These are phyloP conservation scores for Osmerus mordax DNA, from an alignment of 2,113 vertebrate genomes.

Conservation along the genomic window DNA sequence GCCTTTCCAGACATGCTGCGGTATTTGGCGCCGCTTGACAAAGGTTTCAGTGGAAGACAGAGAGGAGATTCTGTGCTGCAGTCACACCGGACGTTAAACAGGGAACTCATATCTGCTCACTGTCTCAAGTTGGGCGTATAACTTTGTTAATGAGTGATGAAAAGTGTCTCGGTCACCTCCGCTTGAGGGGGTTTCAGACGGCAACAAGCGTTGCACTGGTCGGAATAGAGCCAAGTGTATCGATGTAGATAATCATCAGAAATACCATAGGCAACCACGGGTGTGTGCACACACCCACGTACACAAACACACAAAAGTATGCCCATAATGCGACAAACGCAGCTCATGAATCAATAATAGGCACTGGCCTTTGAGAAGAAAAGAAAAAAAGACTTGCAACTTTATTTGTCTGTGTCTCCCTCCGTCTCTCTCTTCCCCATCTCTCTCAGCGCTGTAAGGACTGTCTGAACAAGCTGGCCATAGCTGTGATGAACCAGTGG, in stretches of 20 bases:
- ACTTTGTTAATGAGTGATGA: constrained; percentile 38
- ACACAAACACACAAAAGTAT: too few species aligned
- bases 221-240: background rate
- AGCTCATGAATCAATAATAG: too few species aligned
- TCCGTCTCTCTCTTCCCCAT: background rate
- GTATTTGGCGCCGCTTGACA: constrained; percentile 25
- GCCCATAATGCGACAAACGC: too few species aligned
- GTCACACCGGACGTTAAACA: constrained; percentile 10
- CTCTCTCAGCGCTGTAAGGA: constrained; percentile 90
- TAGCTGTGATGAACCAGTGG: constrained; percentile 98
- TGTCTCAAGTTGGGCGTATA: background rate
- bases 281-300: too few species aligned
- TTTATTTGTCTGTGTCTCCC: background rate
- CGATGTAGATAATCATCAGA: background rate
- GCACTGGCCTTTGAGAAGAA: too few species aligned
- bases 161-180: constrained; percentile 12
- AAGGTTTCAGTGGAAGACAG: constrained; percentile 8
- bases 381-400: too few species aligned
- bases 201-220: too few species aligned
- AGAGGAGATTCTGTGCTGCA: background rate
- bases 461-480: constrained; percentile 88
- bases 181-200: background rate
- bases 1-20: constrained; percentile 16
- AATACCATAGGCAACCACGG: background rate
- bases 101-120: background rate